These are phyloP conservation scores for Clamator glandarius DNA, from an alignment of 2,797 vertebrate species.

Conservation along the genomic window DNA sequence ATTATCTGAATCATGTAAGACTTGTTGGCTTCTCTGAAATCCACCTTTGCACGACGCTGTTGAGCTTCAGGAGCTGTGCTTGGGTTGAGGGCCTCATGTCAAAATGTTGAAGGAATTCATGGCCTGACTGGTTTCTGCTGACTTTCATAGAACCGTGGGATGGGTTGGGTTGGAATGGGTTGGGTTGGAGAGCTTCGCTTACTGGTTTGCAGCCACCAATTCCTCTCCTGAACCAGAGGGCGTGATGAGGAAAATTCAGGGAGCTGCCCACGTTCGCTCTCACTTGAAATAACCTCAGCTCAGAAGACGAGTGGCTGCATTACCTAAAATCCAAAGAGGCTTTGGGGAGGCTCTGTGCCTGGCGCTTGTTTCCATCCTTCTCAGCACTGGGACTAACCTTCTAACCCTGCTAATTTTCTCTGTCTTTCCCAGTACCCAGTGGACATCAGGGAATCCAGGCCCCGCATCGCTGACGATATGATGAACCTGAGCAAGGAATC, in stretches of 20 bases:
- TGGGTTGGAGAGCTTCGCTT: not conserved
- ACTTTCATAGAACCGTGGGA: too few species aligned
- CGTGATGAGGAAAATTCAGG: too few species aligned
- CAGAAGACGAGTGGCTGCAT: not conserved
- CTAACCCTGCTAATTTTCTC: not conserved
- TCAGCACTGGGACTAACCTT: not conserved
- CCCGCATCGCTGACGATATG: slow-evolving; percentile 82
- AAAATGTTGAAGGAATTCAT: fast-evolving
- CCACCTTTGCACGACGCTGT: not conserved
- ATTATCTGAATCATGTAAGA: slow-evolving; percentile 86
- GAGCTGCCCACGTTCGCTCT: not conserved
- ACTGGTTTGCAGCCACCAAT: not conserved
- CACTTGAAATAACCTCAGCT: not conserved
- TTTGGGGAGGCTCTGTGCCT: not conserved
- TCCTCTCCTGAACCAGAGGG: too few species aligned
- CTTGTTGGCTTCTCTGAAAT: not conserved
- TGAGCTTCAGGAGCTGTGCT: not conserved
- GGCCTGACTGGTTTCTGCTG: not conserved
- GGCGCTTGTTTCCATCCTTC: not conserved
- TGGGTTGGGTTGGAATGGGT: too few species aligned
- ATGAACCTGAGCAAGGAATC: slow-evolving; percentile 82
- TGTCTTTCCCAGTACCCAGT: slow-evolving; percentile 82
- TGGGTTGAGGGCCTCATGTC: not conserved
- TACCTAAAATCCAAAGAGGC: not conserved
- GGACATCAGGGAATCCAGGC: slow-evolving; percentile 79